Conservation (phyloP, 1,140 invertebrate species). For the Ladona fulva region DNA sequence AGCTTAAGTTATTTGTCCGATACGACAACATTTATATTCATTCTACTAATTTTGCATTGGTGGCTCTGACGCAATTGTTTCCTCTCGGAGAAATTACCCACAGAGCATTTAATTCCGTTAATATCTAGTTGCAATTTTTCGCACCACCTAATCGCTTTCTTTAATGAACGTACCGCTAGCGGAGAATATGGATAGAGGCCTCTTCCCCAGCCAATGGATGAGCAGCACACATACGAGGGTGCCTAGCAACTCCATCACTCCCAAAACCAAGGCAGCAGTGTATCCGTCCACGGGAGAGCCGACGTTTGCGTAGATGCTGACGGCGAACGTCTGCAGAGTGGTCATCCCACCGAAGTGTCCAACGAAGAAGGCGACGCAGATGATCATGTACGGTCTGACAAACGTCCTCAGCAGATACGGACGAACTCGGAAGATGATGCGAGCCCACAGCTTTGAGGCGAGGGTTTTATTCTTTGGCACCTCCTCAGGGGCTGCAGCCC, state of each 20-base stretch:
- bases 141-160: too few species aligned
- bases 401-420: slow-evolving; percentile 45
- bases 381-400: slow-evolving; percentile 50
- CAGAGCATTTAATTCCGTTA: too few species aligned
- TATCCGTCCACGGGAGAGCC: slow-evolving; percentile 62
- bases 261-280: slow-evolving; percentile 57
- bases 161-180: slow-evolving; percentile 38
- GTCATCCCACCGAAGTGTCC: slow-evolving; percentile 61
- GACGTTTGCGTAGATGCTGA: slow-evolving; percentile 55
- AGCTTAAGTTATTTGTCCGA: too few species aligned
- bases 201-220: slow-evolving; percentile 60
- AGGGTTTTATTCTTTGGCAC: not conserved
- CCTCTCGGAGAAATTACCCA: too few species aligned
- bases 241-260: slow-evolving; percentile 54
- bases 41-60: too few species aligned
- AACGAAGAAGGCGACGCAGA: slow-evolving; percentile 54
- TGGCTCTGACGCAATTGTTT: too few species aligned
- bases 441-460: not conserved
- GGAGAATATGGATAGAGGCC: slow-evolving; percentile 54
- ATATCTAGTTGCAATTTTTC: too few species aligned
- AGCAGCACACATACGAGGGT: slow-evolving; percentile 48
- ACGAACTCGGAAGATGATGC: not conserved
- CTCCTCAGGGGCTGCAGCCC: not conserved
- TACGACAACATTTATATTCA: too few species aligned
- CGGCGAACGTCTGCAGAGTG: slow-evolving; percentile 60